phyloP scores from a whole-genome alignment of 2,797 vertebrate species.

The Holocentrus rufus region DNA sequence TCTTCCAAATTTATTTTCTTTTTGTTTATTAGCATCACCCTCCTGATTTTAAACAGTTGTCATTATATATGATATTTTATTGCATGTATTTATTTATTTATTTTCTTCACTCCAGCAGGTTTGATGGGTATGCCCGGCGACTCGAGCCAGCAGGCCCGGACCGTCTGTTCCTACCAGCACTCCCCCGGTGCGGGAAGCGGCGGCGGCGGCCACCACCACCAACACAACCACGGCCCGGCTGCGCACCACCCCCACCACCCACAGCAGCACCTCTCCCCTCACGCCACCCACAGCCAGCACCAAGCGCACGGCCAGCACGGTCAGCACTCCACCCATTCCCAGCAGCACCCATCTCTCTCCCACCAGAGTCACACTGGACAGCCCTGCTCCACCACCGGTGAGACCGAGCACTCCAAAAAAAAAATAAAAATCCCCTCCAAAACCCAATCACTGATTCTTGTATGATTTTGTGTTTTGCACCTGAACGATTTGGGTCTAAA shows the following conservation, averaged over 20 bases:
- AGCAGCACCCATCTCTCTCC: slow-evolving; percentile 80
- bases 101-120: slow-evolving; percentile 64
- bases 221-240: slow-evolving; percentile 77
- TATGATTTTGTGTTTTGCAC: not conserved
- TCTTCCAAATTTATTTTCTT: not conserved
- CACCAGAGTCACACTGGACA: slow-evolving; percentile 81
- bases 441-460: too few relatives aligned
- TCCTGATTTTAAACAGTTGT: too few relatives aligned
- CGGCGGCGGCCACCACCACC: slow-evolving; percentile 73
- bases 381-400: slow-evolving; percentile 84
- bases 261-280: slow-evolving; percentile 82
- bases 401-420: slow-evolving; percentile 57
- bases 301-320: slow-evolving; percentile 66
- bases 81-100: not conserved
- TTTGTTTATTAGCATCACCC: too few relatives aligned
- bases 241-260: slow-evolving; percentile 79
- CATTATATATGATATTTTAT: not conserved
- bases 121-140: slow-evolving; percentile 84
- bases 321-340: slow-evolving; percentile 77
- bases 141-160: slow-evolving; percentile 82
- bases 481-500: slow-evolving; percentile 18
- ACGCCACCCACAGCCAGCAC: slow-evolving; percentile 66
- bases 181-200: slow-evolving; percentile 77
- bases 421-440: too few relatives aligned
- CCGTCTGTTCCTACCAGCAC: slow-evolving; percentile 87